Base-by-base conservation (phyloP, 2,797 vertebrate genomes). In the Syndactyla subalaris region DNA sequence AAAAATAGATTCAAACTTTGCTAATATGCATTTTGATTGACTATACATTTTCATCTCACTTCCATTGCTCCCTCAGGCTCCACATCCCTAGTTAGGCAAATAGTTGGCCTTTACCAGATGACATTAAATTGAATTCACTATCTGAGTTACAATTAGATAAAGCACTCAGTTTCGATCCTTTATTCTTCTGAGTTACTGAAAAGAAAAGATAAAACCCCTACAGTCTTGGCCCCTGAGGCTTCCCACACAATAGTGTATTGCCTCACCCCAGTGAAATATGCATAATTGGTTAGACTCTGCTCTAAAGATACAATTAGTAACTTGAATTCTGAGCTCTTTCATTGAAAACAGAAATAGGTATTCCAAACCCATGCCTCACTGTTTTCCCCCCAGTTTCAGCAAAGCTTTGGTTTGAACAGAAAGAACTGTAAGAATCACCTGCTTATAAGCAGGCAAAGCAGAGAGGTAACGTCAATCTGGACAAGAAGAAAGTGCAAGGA, bases 1-100 rank as follows among this genome's bases (percentile, higher is more conserved):
- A 75, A 88, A 84, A 92, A 90, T 54, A 89, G 46, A 83, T 83
- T 89, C 62, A 80, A 72, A 89, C 36, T 88, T 88, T 78, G 36
- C 72, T 95, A 81, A 96, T 95, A 85, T 93, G 75, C 86, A 92
- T 96, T 96, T 96, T 91, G 68, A 87, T 80, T 77, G 72, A 74
- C 79, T 93, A n/a, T 23, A 65, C 58, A 45, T 88, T 92, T 86
- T 92, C 79, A 43, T 88, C 52, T 92, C 80, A 18, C 45, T 91
- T 85, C 57, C 55, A 76, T 30, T 91, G 26, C 71, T 95, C 80
- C 85, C 67, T 85, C 57, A 95, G 89, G 93, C 65, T 88, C 34
- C 68, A 54, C 58, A 67, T 85, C 20, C 39, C 51, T 55, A 81
- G 77, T 88, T 80, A 93, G 43, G 66, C 65, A 92, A 88, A 93